Evolutionary conservation across 2,888 invertebrate genomes (phyloP), one percentile per base, ranked within the genome.

Genomic region (Euproctis similis): DNA sequence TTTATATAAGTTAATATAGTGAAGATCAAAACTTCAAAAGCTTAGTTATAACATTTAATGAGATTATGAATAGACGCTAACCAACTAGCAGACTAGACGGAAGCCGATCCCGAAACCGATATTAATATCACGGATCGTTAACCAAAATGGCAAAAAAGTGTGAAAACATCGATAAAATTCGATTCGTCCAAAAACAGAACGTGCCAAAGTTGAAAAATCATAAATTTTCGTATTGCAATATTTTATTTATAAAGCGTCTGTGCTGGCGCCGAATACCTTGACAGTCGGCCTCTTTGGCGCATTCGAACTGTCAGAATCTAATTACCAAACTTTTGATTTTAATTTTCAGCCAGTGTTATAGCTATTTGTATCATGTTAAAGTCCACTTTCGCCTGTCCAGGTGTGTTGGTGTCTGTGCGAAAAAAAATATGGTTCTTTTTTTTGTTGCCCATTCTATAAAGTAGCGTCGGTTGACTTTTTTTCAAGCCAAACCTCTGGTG

Each of bases 221-320:
- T 62, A 57, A 65, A 64, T 69, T 67, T 64, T 49, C 54, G 56
- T 42, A 46, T 61, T 57, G 50, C 57, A 49, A 53, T 67, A 65
- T 66, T 76, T 78, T 76, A 70, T 77, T 77, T 74, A 70, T 66
- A 57, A 53, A 74, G 53, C 64, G 57, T 59, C 58, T 61, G 56
- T 59, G 49, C 55, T 71, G 80, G 80, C 80, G 81, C 80, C 82
- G 72, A 54, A 59, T 69, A n/a, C 74, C 73, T 77, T 77, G 80
- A 80, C 80, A 78, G 74, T 70, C 81, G 81, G 78, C 61, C 50
- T 68, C 77, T 82, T 82, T 82, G 76, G 63, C 59, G 65, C 67
- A 67, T 66, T 67, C 72, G 63, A 75, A 64, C 76, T 78, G 80
- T 77, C 78, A 72, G 78, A 81, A 81, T 81, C 76, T 78, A 80